Evolutionary conservation across 2,797 vertebrate species (phyloP), one percentile per base, ranked within the genome.

Genomic region (Mus spretus): DNA sequence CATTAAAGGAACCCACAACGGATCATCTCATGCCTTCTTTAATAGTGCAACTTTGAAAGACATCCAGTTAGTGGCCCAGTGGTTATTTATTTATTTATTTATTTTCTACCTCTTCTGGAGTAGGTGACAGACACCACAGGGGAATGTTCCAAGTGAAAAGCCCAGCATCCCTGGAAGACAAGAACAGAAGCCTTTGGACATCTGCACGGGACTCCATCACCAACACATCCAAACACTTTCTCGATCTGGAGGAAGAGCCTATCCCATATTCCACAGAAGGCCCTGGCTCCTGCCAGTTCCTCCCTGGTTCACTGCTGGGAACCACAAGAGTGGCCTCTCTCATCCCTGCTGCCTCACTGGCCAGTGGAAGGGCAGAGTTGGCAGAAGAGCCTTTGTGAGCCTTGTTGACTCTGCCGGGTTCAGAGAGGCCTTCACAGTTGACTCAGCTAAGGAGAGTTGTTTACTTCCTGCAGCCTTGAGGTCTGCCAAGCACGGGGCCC

Each of bases 381-480:
- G 89, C 96, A 83, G 70, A 47, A 96, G 95, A 97, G 89, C 78
- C 95, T 37, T 53, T 55, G 61, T 86, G 26, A 72, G 86, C 96
- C 93, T 83, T 96, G 84, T 12, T 7, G 75, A 97, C 82, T 96
- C 90, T 96, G 50, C 57, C 0, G 40, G 79, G 84, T 96, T 97
- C 96, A 97, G 96, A 94, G 88, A 97, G 94, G 83, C 72, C 79
- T 97, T 96, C 92, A 47, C 85, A 47, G 96, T 94, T 97, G 97
- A 96, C 97, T 98, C 98, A 95, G 91, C 77, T 17, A 94, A 96
- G 85, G 70, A 96, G 87, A 94, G 95, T 92, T 87, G 96, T 97
- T 97, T 96, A 92, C 93, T 87, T 94, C 79, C 80, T 2, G 79
- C 74, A 72, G 89, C 63, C 53, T 50, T 31, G 1, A 47, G 85